phyloP scores from a whole-genome alignment of 2,888 invertebrate genomes.

The Netelia melanura region DNA sequence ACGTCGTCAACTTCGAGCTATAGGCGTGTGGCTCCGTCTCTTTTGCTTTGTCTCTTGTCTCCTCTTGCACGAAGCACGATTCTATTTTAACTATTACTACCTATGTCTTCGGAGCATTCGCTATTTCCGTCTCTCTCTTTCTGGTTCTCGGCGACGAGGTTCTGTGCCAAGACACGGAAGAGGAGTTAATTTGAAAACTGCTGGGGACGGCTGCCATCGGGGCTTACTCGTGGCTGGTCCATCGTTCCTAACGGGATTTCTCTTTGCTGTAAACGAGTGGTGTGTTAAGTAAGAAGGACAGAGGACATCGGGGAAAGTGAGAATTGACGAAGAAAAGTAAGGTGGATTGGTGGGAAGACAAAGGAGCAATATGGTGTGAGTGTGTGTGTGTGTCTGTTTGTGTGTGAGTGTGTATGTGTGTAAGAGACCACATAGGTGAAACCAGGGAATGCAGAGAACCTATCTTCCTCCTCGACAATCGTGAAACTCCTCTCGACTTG shows the following conservation, averaged over 20 bases:
- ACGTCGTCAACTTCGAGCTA: slow-evolving; percentile 39
- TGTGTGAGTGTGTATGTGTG: not conserved
- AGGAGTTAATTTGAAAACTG: slow-evolving; percentile 79
- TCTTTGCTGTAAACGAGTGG: slow-evolving; percentile 32
- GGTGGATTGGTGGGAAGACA: slow-evolving; percentile 27
- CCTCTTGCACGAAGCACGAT: slow-evolving; percentile 45
- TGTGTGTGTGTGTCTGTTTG: no score
- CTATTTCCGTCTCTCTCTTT: slow-evolving; percentile 28
- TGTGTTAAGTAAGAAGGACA: slow-evolving; percentile 65
- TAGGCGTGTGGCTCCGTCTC: slow-evolving; percentile 23
- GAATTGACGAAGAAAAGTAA: slow-evolving; percentile 34
- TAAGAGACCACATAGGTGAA: not conserved
- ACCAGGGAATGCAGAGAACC: slow-evolving; percentile 28
- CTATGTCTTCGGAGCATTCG: slow-evolving; percentile 45
- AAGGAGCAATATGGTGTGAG: not conserved
- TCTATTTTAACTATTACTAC: slow-evolving; percentile 49
- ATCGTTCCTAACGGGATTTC: slow-evolving; percentile 57
- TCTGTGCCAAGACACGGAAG: slow-evolving; percentile 73
- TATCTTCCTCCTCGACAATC: slow-evolving; percentile 56
- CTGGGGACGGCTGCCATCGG: slow-evolving; percentile 65
- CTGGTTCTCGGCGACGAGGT: slow-evolving; percentile 64
- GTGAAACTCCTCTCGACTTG: slow-evolving; percentile 51
- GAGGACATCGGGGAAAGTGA: slow-evolving; percentile 68
- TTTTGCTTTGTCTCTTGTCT: slow-evolving; percentile 6
- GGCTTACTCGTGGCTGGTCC: slow-evolving; percentile 51